Evolutionary conservation across 2,797 vertebrate genomes (phyloP), one percentile per base, ranked within the genome.

Genomic region (Nasua narica): DNA sequence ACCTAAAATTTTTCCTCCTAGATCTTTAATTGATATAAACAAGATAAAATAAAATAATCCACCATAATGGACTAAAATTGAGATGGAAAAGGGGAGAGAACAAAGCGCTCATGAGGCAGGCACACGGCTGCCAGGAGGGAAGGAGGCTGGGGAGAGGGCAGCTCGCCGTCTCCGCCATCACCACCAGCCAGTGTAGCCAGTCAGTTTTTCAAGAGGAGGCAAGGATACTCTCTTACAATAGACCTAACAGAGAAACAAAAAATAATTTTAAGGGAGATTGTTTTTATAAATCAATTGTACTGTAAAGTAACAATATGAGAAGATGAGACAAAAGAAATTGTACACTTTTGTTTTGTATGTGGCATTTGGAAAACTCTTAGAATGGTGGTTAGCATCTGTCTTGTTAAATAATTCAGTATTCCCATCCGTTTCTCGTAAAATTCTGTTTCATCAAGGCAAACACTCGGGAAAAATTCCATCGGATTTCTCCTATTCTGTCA

Each of bases 401-500:
- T 82, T 92, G 60, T 90, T 90, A 90, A 98, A 95, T 82, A 94
- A 96, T 94, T 97, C 77, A 96, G 87, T 37, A 91, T 83, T 94
- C 78, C 77, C 84, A 90, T 97, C 48, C 32, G 7, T 94, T 97
- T 90, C 97, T 97, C 90, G 95, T 50, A 92, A 90, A 95, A 78
- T 52, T 94, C 89, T 46, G 3, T 95, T 97, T 97, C 25, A 5
- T 69, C 82, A 79, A 92, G 97, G 92, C 70, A 94, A 90, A 94
- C 65, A 69, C 77, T 79, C 95, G 95, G 89, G 96, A 96, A 98
- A 98, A 98, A 29, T 83, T 97, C 96, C 83, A 95, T 54, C 67
- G 82, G 58, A 94, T 87, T 83, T 69, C 92, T 58, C 16, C 8
- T 88, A 37, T 95, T 52, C 87, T 98, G 93, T 90, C 94, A 98